Base-by-base conservation (phyloP, 1,140 invertebrate species). In the Bombus cullumanus region DNA sequence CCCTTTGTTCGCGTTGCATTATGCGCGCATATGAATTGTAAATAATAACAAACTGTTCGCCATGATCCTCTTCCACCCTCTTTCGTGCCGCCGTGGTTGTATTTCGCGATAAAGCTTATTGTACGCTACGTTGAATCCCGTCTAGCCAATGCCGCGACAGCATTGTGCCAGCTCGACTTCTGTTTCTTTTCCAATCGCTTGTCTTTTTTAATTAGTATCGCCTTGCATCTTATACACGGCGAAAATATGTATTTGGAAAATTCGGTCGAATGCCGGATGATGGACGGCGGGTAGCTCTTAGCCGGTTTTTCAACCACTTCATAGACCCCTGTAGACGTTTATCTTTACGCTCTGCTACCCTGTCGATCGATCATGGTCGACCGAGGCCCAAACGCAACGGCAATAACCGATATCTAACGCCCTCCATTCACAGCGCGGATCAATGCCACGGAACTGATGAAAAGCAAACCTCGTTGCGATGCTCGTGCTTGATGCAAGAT, bases 341-440 rank as follows among this genome's bases (percentile, higher is more conserved):
- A 71, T 81, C 78, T 71, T 69, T 15, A 71, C 78, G 43, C 31
- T 69, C 34, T 28, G 43, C 25, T 53, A 18, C 25, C 25, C 37
- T 18, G 37, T n/a, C 37, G 34, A 81, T 81, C 79, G 79, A 81
- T 81, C 53, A 57, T 22, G 68, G 37, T 59, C 41, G 28, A 80
- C 34, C 47, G 43, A 37, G 68, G 59, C 13, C 34, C 41, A 25
- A 69, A 57, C 64, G 47, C 68, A 71, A 71, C 25, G 25, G 47
- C 79, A 71, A 73, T 81, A 81, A 81, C 79, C 79, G 22, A 57
- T 81, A 59, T 43, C 57, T 47, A 66, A 74, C 41, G 31, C 31
- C 43, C 41, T 28, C 78, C 31, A 69, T 69, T 74, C 28, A 62
- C 15, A 3, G 13, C 0, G 9, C 41, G 39, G 31, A 34, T 74